Conservation (phyloP, 2,888 invertebrate species). For the Melolontha melolontha region DNA sequence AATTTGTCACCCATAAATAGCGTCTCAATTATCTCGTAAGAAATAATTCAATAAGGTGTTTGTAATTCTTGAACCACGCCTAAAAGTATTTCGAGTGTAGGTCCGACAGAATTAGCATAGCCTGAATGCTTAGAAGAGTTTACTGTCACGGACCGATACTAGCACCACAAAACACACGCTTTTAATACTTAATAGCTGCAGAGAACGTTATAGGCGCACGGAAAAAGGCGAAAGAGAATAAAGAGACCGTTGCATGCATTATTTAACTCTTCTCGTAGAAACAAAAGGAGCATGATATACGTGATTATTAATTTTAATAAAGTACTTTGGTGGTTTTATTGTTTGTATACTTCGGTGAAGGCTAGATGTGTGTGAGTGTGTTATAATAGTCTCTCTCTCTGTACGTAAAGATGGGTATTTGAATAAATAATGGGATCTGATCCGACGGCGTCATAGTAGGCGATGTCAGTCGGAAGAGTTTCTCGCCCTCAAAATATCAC, state of each 20-base stretch:
- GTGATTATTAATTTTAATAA: conserved; percentile 42
- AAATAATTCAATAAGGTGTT: conserved; percentile 41
- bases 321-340: conserved; percentile 31
- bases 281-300: conserved; percentile 37
- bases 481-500: conserved; percentile 34
- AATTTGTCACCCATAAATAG: conserved; percentile 38
- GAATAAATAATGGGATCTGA: conserved; percentile 42
- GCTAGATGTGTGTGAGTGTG: conserved; percentile 18
- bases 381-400: conserved; percentile 28
- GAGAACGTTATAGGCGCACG: conserved; percentile 26
- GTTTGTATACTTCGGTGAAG: conserved; percentile 23
- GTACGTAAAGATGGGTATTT: conserved; percentile 38
- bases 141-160: background rate
- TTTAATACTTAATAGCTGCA: conserved; percentile 32
- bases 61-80: conserved; percentile 40
- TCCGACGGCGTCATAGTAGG: conserved; percentile 20
- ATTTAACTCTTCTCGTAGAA: conserved; percentile 42
- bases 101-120: conserved; percentile 43
- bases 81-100: conserved; percentile 13
- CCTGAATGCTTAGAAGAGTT: background rate
- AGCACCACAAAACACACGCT: conserved; percentile 28
- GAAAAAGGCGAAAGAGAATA: conserved; percentile 23
- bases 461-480: conserved; percentile 28
- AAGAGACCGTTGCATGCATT: conserved; percentile 41
- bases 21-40: conserved; percentile 14